These are phyloP conservation scores for Pocillopora grandis DNA, from an alignment of 92 coral and sea anemone species.

Conservation along the genomic window DNA sequence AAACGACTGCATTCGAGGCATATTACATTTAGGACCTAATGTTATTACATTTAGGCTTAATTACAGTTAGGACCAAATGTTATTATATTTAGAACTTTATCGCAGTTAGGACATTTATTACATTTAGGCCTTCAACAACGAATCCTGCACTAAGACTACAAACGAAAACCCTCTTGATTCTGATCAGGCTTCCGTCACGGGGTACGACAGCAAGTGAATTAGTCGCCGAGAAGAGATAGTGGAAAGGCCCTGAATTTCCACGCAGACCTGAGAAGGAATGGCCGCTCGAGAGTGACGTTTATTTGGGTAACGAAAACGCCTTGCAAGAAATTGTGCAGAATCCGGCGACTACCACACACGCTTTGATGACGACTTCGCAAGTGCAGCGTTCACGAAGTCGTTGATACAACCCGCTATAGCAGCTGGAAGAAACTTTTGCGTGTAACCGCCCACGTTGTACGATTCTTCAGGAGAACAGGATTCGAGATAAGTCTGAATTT, in stretches of 20 bases:
- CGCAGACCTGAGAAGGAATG: slow-evolving; percentile 14
- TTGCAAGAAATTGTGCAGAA: slow-evolving; percentile 43
- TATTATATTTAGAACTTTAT: too few species aligned
- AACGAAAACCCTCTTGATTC: slow-evolving; percentile 16
- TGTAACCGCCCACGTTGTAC: slow-evolving; percentile 42
- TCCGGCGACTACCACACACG: slow-evolving; percentile 41
- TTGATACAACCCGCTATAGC: slow-evolving; percentile 27
- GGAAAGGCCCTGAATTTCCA: slow-evolving; percentile 47
- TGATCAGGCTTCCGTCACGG: slow-evolving; percentile 31
- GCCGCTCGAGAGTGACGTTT: slow-evolving; percentile 15
- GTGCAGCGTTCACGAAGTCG: slow-evolving; percentile 7
- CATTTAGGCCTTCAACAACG: background rate
- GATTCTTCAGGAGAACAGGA: slow-evolving; percentile 19
- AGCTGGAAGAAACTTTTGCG: slow-evolving; percentile 27
- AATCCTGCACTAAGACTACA: slow-evolving; percentile 43
- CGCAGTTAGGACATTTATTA: too few species aligned
- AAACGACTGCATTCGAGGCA: too few species aligned
- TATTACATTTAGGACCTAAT: too few species aligned
- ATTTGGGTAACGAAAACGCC: slow-evolving; percentile 22
- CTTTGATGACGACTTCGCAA: slow-evolving; percentile 29
- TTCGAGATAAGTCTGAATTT: slow-evolving; percentile 11
- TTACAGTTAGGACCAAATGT: too few species aligned
- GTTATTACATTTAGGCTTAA: too few species aligned
- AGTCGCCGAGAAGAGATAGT: slow-evolving; percentile 25
- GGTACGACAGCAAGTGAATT: slow-evolving; percentile 37